Percentiles rank a stretch among this genome's conserved stretches.
Conservation (phyloP, 2,888 invertebrate species). For the Azorinus chamasolen region DNA sequence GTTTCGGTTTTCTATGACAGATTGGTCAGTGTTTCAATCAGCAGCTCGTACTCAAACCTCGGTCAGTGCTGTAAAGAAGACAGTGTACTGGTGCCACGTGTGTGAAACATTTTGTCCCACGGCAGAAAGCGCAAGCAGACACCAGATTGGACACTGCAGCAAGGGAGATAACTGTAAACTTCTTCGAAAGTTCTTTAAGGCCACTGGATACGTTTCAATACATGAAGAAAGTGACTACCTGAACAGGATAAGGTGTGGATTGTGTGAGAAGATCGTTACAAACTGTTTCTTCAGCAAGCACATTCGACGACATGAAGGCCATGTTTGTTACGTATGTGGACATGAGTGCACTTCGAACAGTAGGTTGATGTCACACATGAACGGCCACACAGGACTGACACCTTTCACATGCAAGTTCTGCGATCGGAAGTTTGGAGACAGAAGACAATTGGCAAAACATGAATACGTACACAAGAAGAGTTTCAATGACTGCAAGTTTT, state of each 20-base stretch:
- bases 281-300: slow-evolving; percentile 42
- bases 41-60: background rate
- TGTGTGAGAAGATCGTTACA: slow-evolving; percentile 38
- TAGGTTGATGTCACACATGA: slow-evolving; percentile 40
- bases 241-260: slow-evolving; percentile 39
- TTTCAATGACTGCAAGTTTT: slow-evolving; percentile 15
- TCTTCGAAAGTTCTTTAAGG: slow-evolving; percentile 16
- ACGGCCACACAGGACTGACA: slow-evolving; percentile 23
- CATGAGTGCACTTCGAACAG: slow-evolving; percentile 29
- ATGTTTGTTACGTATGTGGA: slow-evolving; percentile 34
- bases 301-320: slow-evolving; percentile 30
- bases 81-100: slow-evolving; percentile 43
- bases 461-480: slow-evolving; percentile 21
- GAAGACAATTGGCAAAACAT: slow-evolving; percentile 34
- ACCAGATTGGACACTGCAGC: slow-evolving; percentile 17
- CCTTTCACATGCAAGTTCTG: slow-evolving; percentile 34
- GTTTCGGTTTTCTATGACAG: slow-evolving; percentile 8
- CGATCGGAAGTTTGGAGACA: slow-evolving; percentile 31
- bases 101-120: slow-evolving; percentile 24
- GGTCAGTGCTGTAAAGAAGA: background rate
- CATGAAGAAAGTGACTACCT: slow-evolving; percentile 21
- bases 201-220: slow-evolving; percentile 29
- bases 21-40: slow-evolving; percentile 25
- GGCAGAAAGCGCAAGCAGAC: slow-evolving; percentile 8
- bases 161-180: slow-evolving; percentile 25